A percentile compares a stretch with the other conserved stretches of the same genome.
Conservation (phyloP, 2,797 vertebrate species). For the Sandelia bainsii region DNA sequence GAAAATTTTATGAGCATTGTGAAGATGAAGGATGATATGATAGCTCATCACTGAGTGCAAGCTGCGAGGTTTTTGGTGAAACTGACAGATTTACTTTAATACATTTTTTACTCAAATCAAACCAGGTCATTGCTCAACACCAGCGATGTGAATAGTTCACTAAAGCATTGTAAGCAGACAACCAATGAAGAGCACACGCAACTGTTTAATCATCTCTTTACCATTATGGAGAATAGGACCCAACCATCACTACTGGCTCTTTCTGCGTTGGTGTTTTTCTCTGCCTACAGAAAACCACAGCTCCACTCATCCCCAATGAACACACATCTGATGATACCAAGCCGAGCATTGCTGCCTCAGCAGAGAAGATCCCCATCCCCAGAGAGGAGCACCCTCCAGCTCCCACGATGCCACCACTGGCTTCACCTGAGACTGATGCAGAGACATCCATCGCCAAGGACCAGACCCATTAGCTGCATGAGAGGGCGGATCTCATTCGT, state of each 20-base stretch:
- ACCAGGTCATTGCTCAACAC: too few species aligned
- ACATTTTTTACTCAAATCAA: too few species aligned
- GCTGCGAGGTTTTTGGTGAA: too few species aligned
- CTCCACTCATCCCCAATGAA: constrained; percentile 86
- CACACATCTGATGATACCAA: constrained; percentile 85
- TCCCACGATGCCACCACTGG: constrained; percentile 62
- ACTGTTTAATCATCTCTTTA: too few species aligned
- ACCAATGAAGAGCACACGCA: not conserved
- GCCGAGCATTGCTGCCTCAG: constrained; percentile 68
- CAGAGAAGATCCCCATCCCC: constrained; percentile 65
- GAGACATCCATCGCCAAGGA: constrained; percentile 75
- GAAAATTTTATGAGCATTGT: too few species aligned
- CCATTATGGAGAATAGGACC: not conserved
- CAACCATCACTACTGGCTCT: not conserved
- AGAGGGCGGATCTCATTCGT: constrained; percentile 26
- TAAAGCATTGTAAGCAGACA: too few species aligned
- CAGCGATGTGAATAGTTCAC: too few species aligned
- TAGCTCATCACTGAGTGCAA: too few species aligned
- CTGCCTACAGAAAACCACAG: constrained; percentile 83
- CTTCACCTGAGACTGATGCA: constrained; percentile 77
- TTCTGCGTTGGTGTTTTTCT: constrained; percentile 23
- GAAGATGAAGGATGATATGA: too few species aligned
- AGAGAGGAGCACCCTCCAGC: constrained; percentile 61
- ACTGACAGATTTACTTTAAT: too few species aligned
- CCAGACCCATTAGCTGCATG: constrained; percentile 74